Percentiles rank a stretch among this genome's conserved stretches.
phyloP scores from a whole-genome alignment of 2,797 vertebrate species.

The Eulemur coronatus region DNA sequence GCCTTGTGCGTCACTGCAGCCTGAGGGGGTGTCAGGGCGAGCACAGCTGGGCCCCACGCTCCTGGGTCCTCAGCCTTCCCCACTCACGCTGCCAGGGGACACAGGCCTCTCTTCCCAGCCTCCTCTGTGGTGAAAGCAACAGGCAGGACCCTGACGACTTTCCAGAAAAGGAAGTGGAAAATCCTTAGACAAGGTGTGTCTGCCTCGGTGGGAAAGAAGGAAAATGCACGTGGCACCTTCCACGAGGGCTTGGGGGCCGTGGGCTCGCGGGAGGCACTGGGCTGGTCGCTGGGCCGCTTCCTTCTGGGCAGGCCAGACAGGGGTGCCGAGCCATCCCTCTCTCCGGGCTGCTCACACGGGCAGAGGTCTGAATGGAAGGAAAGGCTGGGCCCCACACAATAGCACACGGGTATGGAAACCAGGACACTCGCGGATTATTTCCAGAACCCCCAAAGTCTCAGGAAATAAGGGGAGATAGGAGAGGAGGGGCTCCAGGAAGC shows the following conservation, averaged over 20 bases:
- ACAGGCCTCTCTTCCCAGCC: neutral
- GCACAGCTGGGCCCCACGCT: neutral
- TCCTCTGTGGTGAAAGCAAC: neutral
- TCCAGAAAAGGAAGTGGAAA: conserved; percentile 67
- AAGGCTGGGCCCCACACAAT: conserved; percentile 62
- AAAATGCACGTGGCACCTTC: neutral
- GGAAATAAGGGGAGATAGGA: conserved; percentile 60
- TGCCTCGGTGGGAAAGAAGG: neutral
- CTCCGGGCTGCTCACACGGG: neutral
- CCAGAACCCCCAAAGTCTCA: conserved; percentile 18
- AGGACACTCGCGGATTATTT: conserved; percentile 23
- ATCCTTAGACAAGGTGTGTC: conserved; percentile 39
- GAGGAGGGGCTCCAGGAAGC: conserved; percentile 35
- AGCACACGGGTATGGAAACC: neutral
- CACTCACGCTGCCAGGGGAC: neutral
- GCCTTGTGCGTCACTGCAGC: neutral
- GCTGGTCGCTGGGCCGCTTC: neutral
- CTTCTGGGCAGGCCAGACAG: neutral
- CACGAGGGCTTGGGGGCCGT: neutral
- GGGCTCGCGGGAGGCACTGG: neutral
- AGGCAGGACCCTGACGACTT: neutral
- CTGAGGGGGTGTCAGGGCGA: neutral
- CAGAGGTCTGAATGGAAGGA: conserved; percentile 59
- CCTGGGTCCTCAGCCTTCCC: neutral
- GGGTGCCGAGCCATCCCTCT: conserved; percentile 7